Evolutionary conservation across 2,888 invertebrate genomes (phyloP).

Genomic region (Pimpla rufipes): DNA sequence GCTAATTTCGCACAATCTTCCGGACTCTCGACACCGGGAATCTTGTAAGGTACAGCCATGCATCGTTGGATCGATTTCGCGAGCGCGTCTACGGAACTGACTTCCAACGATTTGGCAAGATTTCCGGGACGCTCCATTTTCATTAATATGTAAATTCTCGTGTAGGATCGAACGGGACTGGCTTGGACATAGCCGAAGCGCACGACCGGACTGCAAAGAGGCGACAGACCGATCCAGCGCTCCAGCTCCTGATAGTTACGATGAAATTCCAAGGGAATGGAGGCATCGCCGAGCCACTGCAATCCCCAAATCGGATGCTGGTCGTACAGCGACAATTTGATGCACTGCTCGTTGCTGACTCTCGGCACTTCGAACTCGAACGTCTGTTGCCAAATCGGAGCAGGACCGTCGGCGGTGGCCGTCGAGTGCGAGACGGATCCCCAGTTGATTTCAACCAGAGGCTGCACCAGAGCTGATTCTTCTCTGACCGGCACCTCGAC

Average conservation of each 20-base stretch:
- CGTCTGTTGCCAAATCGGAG: conserved; percentile 83
- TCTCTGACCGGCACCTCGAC: conserved; percentile 83
- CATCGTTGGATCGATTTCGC: conserved; percentile 82
- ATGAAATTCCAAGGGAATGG: conserved; percentile 80
- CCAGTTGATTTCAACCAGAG: conserved; percentile 82
- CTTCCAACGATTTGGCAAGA: conserved; percentile 74
- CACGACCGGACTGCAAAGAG: conserved; percentile 79
- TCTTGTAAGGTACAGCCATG: conserved; percentile 79
- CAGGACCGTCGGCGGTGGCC: conserved; percentile 80
- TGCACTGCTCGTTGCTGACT: conserved; percentile 74
- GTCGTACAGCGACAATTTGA: conserved; percentile 82
- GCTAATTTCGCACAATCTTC: conserved; percentile 79
- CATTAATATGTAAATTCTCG: conserved; percentile 82
- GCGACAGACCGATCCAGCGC: conserved; percentile 81
- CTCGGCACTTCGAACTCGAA: conserved; percentile 80
- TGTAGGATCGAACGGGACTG: conserved; percentile 75
- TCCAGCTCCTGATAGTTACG: conserved; percentile 82
- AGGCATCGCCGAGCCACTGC: conserved; percentile 83
- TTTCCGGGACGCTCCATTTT: conserved; percentile 80
- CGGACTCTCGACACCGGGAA: conserved; percentile 77
- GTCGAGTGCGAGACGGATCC: conserved; percentile 77
- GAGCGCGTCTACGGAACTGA: conserved; percentile 73
- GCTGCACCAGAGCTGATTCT: conserved; percentile 82
- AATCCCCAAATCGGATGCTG: conserved; percentile 84
- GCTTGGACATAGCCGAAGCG: conserved; percentile 83